phyloP scores from a whole-genome alignment of 2,113 vertebrate genomes.

The Hippoglossus stenolepis region DNA sequence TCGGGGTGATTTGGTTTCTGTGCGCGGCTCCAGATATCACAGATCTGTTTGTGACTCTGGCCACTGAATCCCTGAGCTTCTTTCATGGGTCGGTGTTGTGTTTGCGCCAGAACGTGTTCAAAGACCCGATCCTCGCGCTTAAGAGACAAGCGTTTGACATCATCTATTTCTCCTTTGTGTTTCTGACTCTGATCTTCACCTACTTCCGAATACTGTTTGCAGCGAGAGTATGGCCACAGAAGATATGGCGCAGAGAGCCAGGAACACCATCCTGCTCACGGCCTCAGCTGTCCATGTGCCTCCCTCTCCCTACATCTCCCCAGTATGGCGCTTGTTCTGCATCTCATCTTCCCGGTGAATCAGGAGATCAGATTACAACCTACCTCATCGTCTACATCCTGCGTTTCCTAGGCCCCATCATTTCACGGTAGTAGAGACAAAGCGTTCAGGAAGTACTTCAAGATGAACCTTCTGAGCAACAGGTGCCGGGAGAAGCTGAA shows the following conservation, averaged over 20 bases:
- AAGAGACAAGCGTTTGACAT: constrained; percentile 75
- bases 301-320: constrained; percentile 82
- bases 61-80: constrained; percentile 72
- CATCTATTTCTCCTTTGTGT: constrained; percentile 80
- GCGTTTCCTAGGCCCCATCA: constrained; percentile 80
- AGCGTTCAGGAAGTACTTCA: constrained; percentile 73
- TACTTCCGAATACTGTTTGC: constrained; percentile 76
- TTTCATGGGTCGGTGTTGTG: constrained; percentile 77
- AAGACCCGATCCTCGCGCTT: constrained; percentile 56
- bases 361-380: constrained; percentile 75
- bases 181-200: constrained; percentile 77
- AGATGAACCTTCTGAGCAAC: constrained; percentile 50
- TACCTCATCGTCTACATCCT: constrained; percentile 80
- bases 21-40: constrained; percentile 71
- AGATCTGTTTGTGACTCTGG: constrained; percentile 78
- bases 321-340: constrained; percentile 69
- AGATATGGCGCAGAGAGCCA: constrained; percentile 61
- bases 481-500: constrained; percentile 3
- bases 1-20: constrained; percentile 77
- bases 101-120: constrained; percentile 76
- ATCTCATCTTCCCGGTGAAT: constrained; percentile 64
- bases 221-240: constrained; percentile 67
- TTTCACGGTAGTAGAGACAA: constrained; percentile 81
- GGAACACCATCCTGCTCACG: constrained; percentile 83
- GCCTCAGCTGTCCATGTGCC: constrained; percentile 81